Evolutionary conservation across 2,113 vertebrate species (phyloP).

Genomic region (Camarhynchus parvulus): DNA sequence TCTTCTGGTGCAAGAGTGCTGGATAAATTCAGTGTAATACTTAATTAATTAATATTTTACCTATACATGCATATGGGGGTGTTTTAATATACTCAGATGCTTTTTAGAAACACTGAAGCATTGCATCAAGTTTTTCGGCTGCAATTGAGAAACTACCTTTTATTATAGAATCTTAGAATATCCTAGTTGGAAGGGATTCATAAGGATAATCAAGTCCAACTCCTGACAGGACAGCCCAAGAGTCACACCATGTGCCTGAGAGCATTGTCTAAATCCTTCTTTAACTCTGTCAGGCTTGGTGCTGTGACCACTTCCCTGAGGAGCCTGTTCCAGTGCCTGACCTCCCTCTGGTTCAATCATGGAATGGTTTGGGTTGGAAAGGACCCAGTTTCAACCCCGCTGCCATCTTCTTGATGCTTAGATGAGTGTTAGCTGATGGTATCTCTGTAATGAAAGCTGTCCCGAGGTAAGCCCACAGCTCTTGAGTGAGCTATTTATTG

Average conservation of each 20-base stretch:
- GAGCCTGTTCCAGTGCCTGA: neutral
- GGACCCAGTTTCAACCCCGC: neutral
- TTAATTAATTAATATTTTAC: conserved; percentile 9
- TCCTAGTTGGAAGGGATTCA: neutral
- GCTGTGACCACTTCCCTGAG: neutral
- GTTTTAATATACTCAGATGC: neutral
- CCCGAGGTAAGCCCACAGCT: neutral
- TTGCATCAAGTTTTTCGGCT: neutral
- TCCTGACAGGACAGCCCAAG: neutral
- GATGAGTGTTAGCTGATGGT: neutral
- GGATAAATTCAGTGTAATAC: neutral
- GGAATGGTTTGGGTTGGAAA: neutral
- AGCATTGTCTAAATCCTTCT: neutral
- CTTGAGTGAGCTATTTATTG: neutral
- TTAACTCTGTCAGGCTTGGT: neutral
- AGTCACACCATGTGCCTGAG: neutral
- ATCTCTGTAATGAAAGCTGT: neutral
- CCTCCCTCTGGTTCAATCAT: neutral
- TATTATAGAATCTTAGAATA: neutral
- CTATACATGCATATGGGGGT: neutral
- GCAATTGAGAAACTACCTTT: neutral
- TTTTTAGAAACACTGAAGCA: neutral
- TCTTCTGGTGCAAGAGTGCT: neutral
- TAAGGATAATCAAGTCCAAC: neutral
- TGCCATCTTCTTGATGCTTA: neutral